Conservation (phyloP, 2,113 vertebrate genomes). For the Epinephelus cyanopodus region DNA sequence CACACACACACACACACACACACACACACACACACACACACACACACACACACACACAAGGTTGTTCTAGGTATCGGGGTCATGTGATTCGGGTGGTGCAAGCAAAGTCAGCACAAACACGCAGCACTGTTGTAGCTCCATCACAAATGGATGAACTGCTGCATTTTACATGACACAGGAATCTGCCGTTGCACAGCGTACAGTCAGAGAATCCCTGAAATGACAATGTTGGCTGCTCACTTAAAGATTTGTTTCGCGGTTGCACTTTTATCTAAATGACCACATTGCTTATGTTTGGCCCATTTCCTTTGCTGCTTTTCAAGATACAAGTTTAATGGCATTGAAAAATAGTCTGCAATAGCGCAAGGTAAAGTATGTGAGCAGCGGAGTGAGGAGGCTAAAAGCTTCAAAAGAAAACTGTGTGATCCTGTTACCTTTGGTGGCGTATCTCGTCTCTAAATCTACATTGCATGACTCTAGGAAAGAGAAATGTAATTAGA, state of each 20-base stretch:
- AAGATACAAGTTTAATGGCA: slow-evolving; percentile 17
- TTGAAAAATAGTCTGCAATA: slow-evolving; percentile 1
- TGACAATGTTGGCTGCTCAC: neutral
- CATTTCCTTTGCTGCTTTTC: slow-evolving; percentile 22
- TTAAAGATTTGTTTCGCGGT: slow-evolving; percentile 1
- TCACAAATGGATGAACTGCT: slow-evolving; percentile 37
- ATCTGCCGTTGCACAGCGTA: neutral
- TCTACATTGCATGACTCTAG: neutral
- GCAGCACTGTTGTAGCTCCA: slow-evolving; percentile 4
- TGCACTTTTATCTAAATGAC: neutral
- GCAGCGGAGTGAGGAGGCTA: neutral
- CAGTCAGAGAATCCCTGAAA: slow-evolving; percentile 7
- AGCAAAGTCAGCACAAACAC: slow-evolving; percentile 38
- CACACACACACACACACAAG: neutral
- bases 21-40: neutral
- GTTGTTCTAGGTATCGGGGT: slow-evolving; percentile 3
- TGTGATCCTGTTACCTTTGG: neutral
- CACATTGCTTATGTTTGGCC: slow-evolving; percentile 1
- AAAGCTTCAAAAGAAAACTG: neutral
- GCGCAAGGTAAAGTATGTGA: neutral
- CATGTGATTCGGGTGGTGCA: neutral
- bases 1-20: neutral
- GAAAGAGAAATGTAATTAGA: neutral
- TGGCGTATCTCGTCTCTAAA: neutral
- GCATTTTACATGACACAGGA: slow-evolving; percentile 34